Conservation (phyloP, 1,140 invertebrate genomes). For the Doryteuthis pealeii region DNA sequence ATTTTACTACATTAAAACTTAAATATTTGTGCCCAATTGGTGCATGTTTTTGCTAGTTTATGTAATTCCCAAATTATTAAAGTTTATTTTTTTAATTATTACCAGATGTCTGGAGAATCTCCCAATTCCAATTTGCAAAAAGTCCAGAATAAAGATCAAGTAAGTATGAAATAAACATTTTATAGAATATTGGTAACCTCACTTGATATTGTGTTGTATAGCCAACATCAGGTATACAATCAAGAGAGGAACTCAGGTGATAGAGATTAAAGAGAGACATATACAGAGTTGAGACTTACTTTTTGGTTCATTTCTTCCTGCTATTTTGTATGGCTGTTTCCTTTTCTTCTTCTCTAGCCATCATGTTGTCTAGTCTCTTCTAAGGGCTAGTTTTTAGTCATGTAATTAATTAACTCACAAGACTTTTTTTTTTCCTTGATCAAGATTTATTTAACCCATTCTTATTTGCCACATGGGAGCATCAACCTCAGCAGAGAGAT, state of each 20-base stretch:
- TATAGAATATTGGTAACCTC: conserved; percentile 15
- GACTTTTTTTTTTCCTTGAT: too few relatives aligned
- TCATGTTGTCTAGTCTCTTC: neutral
- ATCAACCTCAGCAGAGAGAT: too few relatives aligned
- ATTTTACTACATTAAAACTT: too few relatives aligned
- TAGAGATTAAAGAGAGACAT: neutral
- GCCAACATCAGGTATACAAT: too few relatives aligned
- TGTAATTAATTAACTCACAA: too few relatives aligned
- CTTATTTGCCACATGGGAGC: too few relatives aligned
- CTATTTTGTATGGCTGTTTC: neutral
- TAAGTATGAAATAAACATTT: conserved; percentile 26
- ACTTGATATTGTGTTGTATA: neutral
- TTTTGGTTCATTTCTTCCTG: neutral
- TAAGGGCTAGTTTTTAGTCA: too few relatives aligned
- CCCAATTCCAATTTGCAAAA: conserved; percentile 53
- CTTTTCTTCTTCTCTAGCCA: neutral
- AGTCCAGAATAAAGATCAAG: conserved; percentile 50
- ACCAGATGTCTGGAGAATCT: conserved; percentile 49
- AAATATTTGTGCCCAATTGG: too few relatives aligned
- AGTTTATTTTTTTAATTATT: conserved; percentile 16
- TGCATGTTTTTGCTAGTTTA: too few relatives aligned
- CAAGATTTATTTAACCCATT: too few relatives aligned
- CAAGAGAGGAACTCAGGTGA: too few relatives aligned
- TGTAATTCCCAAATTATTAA: too few relatives aligned
- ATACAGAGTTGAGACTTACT: neutral